A percentile compares a stretch with the other conserved stretches of the same genome.
These are phyloP conservation scores for Halesus radiatus DNA, from an alignment of 1,140 invertebrate species.

Conservation along the genomic window DNA sequence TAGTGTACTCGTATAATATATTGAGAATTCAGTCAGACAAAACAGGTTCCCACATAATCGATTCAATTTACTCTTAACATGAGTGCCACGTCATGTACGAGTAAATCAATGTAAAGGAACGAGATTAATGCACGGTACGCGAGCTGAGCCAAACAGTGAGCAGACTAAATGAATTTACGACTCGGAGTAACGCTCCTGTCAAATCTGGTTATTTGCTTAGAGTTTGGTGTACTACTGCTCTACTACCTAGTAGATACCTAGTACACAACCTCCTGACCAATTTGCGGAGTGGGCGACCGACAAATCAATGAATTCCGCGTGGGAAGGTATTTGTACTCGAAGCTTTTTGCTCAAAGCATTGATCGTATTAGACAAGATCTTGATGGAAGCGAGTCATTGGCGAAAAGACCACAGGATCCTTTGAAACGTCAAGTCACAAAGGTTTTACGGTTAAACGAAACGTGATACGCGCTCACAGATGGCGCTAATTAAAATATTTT, in stretches of 20 bases:
- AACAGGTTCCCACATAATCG: conserved; percentile 15
- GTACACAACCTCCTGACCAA: conserved; percentile 26
- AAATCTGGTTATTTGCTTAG: conserved; percentile 41
- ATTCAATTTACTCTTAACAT: conserved; percentile 32
- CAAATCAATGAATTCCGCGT: conserved; percentile 7
- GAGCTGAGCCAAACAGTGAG: background rate
- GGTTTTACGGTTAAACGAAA: too few species aligned
- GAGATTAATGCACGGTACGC: conserved; percentile 19
- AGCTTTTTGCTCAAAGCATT: background rate
- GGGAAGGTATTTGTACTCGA: conserved; percentile 5
- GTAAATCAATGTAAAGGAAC: conserved; percentile 25
- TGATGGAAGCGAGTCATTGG: conserved; percentile 17
- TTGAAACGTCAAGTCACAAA: background rate
- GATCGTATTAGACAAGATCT: conserved; percentile 5
- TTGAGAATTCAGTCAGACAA: background rate
- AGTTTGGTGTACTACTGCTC: background rate
- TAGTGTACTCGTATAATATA: background rate
- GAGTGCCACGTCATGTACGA: conserved; percentile 18
- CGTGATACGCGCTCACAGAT: too few species aligned
- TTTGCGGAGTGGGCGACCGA: conserved; percentile 17
- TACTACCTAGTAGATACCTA: too few species aligned
- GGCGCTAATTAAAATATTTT: too few species aligned
- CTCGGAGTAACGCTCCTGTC: conserved; percentile 3
- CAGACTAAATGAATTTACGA: conserved; percentile 31
- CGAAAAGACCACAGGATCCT: background rate